Percentiles rank a stretch among this genome's conserved stretches.
Conservation (phyloP, 2,888 invertebrate species). For the Callinectes sapidus region DNA sequence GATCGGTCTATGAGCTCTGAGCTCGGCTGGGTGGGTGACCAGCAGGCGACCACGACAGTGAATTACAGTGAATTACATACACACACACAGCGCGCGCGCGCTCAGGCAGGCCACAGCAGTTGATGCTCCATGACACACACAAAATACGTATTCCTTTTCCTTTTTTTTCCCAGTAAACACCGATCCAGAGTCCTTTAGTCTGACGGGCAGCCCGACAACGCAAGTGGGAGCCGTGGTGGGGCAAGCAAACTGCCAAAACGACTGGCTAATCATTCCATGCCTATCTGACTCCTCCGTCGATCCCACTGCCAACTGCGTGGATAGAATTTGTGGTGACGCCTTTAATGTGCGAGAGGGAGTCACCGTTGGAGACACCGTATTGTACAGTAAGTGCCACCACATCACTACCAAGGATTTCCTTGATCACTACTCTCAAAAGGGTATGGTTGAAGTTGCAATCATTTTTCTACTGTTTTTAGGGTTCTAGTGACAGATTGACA, state of each 20-base stretch:
- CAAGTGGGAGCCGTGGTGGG: slow-evolving; percentile 58
- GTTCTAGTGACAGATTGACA: too few species aligned
- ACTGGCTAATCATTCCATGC: slow-evolving; percentile 73
- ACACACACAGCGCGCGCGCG: too few species aligned
- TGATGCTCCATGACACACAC: not conserved
- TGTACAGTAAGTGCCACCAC: slow-evolving; percentile 70
- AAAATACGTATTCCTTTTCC: not conserved
- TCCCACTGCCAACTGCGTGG: slow-evolving; percentile 65
- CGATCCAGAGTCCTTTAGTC: slow-evolving; percentile 69
- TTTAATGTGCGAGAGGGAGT: slow-evolving; percentile 58
- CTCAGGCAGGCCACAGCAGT: too few species aligned
- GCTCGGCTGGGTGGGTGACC: too few species aligned
- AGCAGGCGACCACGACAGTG: too few species aligned
- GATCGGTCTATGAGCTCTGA: too few species aligned
- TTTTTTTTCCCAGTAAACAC: slow-evolving; percentile 31
- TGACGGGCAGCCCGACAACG: slow-evolving; percentile 59
- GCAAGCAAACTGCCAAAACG: slow-evolving; percentile 59
- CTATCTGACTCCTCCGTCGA: slow-evolving; percentile 50
- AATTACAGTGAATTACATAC: too few species aligned
- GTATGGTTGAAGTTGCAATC: too few species aligned
- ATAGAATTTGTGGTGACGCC: slow-evolving; percentile 69
- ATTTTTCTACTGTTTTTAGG: too few species aligned
- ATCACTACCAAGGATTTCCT: too few species aligned
- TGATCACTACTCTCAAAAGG: too few species aligned
- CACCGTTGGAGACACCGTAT: slow-evolving; percentile 47